A percentile compares a stretch with the other conserved stretches of the same genome.
Conservation (phyloP, 2,888 invertebrate species). For the Phyllotreta cruciferae region DNA sequence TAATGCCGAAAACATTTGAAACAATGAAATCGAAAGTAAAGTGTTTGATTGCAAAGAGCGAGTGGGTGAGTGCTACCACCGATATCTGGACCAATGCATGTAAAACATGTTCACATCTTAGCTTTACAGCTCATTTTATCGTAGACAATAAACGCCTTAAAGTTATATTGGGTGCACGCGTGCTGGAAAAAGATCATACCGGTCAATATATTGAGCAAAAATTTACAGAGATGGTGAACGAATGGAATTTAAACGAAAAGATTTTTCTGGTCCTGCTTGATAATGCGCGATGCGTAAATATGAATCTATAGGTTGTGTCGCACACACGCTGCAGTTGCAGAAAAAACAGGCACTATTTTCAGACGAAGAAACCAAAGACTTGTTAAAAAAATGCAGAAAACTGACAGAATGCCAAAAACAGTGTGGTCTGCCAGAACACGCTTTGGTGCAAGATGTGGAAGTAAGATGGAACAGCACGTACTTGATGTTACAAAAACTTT, state of each 20-base stretch:
- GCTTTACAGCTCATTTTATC: background rate
- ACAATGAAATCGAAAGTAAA: background rate
- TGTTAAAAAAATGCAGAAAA: conserved; percentile 2
- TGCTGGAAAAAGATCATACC: background rate
- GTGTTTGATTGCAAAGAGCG: background rate
- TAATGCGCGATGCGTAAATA: background rate
- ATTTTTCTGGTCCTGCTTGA: background rate
- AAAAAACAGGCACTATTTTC: background rate
- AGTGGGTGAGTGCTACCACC: background rate
- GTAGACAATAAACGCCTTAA: background rate
- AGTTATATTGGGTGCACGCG: background rate
- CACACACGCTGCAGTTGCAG: background rate
- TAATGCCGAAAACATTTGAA: background rate
- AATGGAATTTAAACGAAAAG: background rate
- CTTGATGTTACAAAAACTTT: too few species aligned
- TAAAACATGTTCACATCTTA: background rate
- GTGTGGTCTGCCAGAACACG: too few species aligned
- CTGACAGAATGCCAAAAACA: too few species aligned
- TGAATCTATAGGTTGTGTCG: background rate
- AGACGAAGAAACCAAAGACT: background rate
- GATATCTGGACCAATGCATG: background rate
- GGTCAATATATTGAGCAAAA: background rate
- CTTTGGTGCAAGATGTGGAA: too few species aligned
- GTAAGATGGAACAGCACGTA: too few species aligned
- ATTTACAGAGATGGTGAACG: background rate